phyloP scores from a whole-genome alignment of 2,797 vertebrate species.

The Smutsia gigantea region DNA sequence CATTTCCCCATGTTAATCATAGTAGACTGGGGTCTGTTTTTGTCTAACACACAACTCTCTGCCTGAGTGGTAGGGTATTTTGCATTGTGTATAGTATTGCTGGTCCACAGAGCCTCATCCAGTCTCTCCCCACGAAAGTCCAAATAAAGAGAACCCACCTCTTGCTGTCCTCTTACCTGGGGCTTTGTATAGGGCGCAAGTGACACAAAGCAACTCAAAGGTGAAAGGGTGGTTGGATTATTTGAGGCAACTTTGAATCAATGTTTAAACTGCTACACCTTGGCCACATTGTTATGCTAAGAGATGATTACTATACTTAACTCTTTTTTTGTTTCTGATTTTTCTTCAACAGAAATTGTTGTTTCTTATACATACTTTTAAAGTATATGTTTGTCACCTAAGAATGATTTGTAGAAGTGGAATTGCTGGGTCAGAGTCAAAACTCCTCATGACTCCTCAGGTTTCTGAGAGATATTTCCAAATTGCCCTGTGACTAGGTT shows the following conservation, averaged over 20 bases:
- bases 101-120: background rate
- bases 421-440: background rate
- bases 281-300: background rate
- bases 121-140: background rate
- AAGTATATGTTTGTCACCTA: background rate
- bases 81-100: too few species aligned
- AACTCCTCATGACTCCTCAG: background rate
- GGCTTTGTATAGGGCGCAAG: background rate
- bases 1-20: background rate
- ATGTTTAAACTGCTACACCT: background rate
- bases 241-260: background rate
- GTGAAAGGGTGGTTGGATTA: background rate
- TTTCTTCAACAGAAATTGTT: background rate
- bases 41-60: background rate
- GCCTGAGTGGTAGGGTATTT: too few species aligned
- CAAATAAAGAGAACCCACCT: background rate
- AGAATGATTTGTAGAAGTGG: background rate
- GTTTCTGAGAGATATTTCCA: background rate
- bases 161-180: background rate
- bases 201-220: background rate
- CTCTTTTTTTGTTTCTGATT: background rate
- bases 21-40: background rate
- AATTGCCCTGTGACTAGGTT: background rate
- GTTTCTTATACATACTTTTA: background rate
- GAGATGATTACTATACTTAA: background rate